Conservation (phyloP, 92 coral and sea anemone genomes). For the Porites lobata region DNA sequence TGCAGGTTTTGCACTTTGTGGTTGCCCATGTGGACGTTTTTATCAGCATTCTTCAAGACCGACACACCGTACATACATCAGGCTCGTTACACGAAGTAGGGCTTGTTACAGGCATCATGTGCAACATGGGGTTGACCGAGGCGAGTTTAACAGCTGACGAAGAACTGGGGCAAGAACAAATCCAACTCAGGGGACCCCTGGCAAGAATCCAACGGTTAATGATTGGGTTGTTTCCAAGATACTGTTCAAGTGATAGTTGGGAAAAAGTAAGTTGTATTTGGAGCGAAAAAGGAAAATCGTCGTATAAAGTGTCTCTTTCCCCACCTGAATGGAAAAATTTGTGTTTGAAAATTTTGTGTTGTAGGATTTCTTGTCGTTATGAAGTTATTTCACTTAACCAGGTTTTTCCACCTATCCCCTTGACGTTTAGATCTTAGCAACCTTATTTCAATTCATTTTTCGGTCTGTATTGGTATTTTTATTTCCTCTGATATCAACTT, state of each 20-base stretch:
- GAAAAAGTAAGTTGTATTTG: slow-evolving; percentile 73
- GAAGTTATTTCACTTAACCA: no score
- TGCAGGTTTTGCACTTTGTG: slow-evolving; percentile 88
- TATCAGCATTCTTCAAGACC: slow-evolving; percentile 93
- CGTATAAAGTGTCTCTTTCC: no score
- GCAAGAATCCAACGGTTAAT: slow-evolving; percentile 94
- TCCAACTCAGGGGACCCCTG: slow-evolving; percentile 90
- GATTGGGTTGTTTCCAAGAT: slow-evolving; percentile 92
- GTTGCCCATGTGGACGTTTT: slow-evolving; percentile 95
- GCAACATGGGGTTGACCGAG: slow-evolving; percentile 94
- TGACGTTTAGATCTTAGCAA: no score
- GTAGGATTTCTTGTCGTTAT: no score
- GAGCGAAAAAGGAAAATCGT: no score
- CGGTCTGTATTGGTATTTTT: no score
- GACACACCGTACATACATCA: slow-evolving; percentile 72
- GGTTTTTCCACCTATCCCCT: no score
- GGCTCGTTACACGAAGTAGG: slow-evolving; percentile 95
- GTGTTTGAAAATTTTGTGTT: no score
- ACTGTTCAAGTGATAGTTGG: slow-evolving; percentile 93
- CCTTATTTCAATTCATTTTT: no score
- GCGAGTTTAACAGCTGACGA: slow-evolving; percentile 76
- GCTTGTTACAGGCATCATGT: slow-evolving; percentile 93
- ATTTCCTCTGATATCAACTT: no score
- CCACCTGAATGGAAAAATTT: no score
- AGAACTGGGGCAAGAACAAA: slow-evolving; percentile 82